phyloP scores from a whole-genome alignment of 2,113 vertebrate genomes.

The Hemibagrus wyckioides region DNA sequence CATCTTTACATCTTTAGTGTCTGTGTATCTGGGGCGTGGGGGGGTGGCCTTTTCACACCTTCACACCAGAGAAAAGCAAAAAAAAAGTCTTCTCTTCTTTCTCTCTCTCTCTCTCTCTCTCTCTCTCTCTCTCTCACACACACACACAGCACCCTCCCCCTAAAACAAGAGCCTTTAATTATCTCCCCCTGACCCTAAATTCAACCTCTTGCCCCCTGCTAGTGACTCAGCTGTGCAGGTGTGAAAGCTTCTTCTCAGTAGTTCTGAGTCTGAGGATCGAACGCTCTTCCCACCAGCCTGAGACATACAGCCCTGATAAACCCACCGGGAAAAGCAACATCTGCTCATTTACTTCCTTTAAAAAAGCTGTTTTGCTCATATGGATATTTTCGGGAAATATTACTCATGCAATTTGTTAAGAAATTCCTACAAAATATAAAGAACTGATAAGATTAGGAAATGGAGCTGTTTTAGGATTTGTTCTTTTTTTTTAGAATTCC shows the following conservation, averaged over 20 bases:
- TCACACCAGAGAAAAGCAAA: constrained; percentile 1
- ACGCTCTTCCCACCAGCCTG: constrained; percentile 16
- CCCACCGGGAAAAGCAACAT: constrained; percentile 5
- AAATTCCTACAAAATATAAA: not conserved
- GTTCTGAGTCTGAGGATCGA: constrained; percentile 20
- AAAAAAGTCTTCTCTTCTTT: no score
- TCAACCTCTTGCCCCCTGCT: constrained; percentile 46
- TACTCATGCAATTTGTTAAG: no score
- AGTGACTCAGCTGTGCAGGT: constrained; percentile 51
- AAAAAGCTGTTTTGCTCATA: not conserved
- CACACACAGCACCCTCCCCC: constrained; percentile 9
- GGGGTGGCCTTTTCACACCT: constrained; percentile 38
- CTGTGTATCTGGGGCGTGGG: not conserved
- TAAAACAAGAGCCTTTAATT: constrained; percentile 34
- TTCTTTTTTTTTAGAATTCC: not conserved
- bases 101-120: no score
- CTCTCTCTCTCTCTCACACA: no score
- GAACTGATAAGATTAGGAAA: not conserved
- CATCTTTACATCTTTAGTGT: constrained; percentile 38
- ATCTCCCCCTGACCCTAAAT: constrained; percentile 38
- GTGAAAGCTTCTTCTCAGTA: constrained; percentile 48
- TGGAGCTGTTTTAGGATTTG: not conserved
- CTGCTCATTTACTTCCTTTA: constrained; percentile 28
- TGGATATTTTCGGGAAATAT: not conserved
- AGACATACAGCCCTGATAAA: constrained; percentile 5